Base-by-base conservation (phyloP, 2,888 invertebrate species). In the Acleris emargana region DNA sequence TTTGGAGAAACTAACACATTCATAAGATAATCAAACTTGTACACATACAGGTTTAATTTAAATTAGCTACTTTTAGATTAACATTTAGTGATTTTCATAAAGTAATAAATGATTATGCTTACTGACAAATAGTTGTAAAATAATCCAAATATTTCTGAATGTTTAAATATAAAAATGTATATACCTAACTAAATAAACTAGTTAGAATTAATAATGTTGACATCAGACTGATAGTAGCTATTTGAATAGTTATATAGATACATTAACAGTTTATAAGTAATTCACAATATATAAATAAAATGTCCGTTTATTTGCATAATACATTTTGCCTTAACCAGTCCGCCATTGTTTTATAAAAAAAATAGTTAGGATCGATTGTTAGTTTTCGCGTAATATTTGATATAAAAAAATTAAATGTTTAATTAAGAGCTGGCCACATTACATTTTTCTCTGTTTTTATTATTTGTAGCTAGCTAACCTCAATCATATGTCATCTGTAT, bases 161-260 rank as follows among this genome's bases (percentile, higher is more conserved):
- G 54, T 59, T 64, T 51, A 64, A 43, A 64, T 64, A 64, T 54
- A 28, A 4, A 57, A 28, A 49, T 64, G 64, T 64, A 64, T 38
- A 64, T 60, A 64, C 25, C n/a, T n/a, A 51, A 45, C 59, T 62
- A 59, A n/a, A 62, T 51, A 59, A 67, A n/a, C n/a, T 69, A 68
- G 69, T 66, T 77, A 78, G 77, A 60, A 69, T 81, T 75, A 83
- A 72, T 78, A 80, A 82, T 87, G 84, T 86, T 87, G 76, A 84
- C 77, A 80, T 82, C 90, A 88, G 89, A 90, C 89, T 90, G 89
- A 90, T 64, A 64, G 64, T 89, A 89, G 86, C 77, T 69, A 81
- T 78, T 82, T 83, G 81, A 76, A 77, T 79, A 80, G 74, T 70
- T 68, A 67, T 68, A 73, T 74, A 72, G 64, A 69, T 69, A 69